Percentiles rank a stretch among this genome's conserved stretches.
phyloP scores from a whole-genome alignment of 2,888 invertebrate genomes.

The Pseudococcus jackbeardsleyi region DNA sequence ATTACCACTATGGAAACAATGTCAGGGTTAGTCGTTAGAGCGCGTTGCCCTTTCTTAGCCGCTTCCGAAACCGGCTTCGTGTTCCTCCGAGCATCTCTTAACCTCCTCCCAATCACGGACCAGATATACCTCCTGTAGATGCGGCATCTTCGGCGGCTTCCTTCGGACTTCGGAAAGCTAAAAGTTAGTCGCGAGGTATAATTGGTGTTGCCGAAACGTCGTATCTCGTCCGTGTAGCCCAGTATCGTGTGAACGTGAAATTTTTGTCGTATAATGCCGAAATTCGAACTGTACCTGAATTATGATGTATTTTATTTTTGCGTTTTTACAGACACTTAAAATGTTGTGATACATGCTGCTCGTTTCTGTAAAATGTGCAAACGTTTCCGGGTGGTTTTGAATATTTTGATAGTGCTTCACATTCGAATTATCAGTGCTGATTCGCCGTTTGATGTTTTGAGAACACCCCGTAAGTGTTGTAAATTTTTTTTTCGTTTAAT shows the following conservation, averaged over 20 bases:
- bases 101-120: constrained; percentile 58
- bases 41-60: constrained; percentile 61
- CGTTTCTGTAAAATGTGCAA: constrained; percentile 62
- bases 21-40: constrained; percentile 61
- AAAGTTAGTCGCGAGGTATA: constrained; percentile 55
- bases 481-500: background rate
- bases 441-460: constrained; percentile 57
- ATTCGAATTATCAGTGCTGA: constrained; percentile 61
- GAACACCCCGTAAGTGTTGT: constrained; percentile 28
- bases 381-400: constrained; percentile 59
- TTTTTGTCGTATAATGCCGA: constrained; percentile 51
- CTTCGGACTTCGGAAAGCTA: constrained; percentile 34
- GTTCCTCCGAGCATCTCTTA: constrained; percentile 61
- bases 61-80: constrained; percentile 60
- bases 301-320: constrained; percentile 58
- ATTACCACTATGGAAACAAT: constrained; percentile 60
- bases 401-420: constrained; percentile 60
- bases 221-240: constrained; percentile 16
- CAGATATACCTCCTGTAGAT: constrained; percentile 42
- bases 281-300: constrained; percentile 48
- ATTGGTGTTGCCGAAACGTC: constrained; percentile 51
- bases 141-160: constrained; percentile 46
- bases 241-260: constrained; percentile 46
- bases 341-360: constrained; percentile 58
- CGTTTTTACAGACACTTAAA: constrained; percentile 61